These are phyloP conservation scores for Coleophora deauratella DNA, from an alignment of 2,888 invertebrate species.

Conservation along the genomic window DNA sequence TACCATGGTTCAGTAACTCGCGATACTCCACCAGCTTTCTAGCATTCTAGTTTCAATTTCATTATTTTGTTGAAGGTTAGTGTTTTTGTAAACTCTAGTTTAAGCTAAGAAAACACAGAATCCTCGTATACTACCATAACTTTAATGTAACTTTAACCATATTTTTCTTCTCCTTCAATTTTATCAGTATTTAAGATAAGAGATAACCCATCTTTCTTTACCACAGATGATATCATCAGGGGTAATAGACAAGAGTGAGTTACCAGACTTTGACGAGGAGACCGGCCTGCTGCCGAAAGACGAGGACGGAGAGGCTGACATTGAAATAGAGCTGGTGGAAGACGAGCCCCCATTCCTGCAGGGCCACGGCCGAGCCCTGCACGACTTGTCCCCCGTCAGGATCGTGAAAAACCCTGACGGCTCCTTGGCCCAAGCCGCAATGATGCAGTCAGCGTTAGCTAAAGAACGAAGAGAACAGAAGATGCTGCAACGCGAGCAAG, in stretches of 20 bases:
- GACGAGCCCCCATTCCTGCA: slow-evolving; percentile 98
- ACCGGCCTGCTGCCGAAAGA: slow-evolving; percentile 93
- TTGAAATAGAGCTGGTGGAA: slow-evolving; percentile 98
- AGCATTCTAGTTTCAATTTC: too few species aligned
- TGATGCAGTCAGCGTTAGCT: slow-evolving; percentile 99
- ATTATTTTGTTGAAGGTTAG: too few species aligned
- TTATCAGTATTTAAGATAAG: too few species aligned
- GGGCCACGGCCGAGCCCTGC: slow-evolving; percentile 88
- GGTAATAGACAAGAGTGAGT: slow-evolving; percentile 92
- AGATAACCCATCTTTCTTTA: too few species aligned
- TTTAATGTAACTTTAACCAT: too few species aligned
- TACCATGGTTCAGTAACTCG: too few species aligned
- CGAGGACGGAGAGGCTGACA: slow-evolving; percentile 96
- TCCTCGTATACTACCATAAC: too few species aligned
- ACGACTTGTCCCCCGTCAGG: slow-evolving; percentile 93
- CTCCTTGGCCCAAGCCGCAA: slow-evolving; percentile 97
- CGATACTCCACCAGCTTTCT: too few species aligned
- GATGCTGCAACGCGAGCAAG: slow-evolving; percentile 93
- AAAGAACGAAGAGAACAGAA: slow-evolving; percentile 98
- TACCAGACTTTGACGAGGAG: slow-evolving; percentile 98
- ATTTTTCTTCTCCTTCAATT: too few species aligned
- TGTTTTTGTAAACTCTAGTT: too few species aligned
- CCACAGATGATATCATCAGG: slow-evolving; percentile 95
- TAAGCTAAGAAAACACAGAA: too few species aligned
- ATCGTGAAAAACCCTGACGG: slow-evolving; percentile 99